These are phyloP conservation scores for Esperia sulphurella DNA, from an alignment of 2,888 invertebrate species.

Conservation along the genomic window DNA sequence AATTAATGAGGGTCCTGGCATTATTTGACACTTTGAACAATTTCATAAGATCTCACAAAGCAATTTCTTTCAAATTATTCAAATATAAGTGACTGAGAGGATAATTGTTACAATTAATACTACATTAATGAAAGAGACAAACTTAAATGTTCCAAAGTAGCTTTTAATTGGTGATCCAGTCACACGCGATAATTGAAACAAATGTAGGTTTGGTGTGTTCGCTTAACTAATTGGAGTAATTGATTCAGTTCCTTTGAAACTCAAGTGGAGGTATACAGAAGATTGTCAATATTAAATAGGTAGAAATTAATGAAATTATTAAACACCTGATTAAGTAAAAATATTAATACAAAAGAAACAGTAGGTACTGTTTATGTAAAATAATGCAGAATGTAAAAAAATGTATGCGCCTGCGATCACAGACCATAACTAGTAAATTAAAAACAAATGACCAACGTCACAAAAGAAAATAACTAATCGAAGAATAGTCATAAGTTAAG, in stretches of 20 bases:
- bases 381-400: too few species aligned
- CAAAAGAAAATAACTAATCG: too few species aligned
- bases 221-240: constrained; percentile 36
- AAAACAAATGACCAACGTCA: too few species aligned
- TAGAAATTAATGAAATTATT: too few species aligned
- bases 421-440: too few species aligned
- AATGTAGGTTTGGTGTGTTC: constrained; percentile 45
- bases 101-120: constrained; percentile 36
- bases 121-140: constrained; percentile 40
- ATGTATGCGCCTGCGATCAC: too few species aligned
- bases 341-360: too few species aligned
- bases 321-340: too few species aligned
- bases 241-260: not conserved
- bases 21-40: constrained; percentile 7
- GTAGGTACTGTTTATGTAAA: too few species aligned
- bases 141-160: constrained; percentile 49
- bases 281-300: too few species aligned
- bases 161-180: constrained; percentile 64
- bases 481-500: too few species aligned
- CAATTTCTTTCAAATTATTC: constrained; percentile 1
- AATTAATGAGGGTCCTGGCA: constrained; percentile 7
- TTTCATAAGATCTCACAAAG: constrained; percentile 1
- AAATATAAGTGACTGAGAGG: constrained; percentile 10
- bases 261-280: too few species aligned
- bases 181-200: constrained; percentile 49